Conservation (phyloP, 2,888 invertebrate genomes). For the Minunthozetes semirufus region DNA sequence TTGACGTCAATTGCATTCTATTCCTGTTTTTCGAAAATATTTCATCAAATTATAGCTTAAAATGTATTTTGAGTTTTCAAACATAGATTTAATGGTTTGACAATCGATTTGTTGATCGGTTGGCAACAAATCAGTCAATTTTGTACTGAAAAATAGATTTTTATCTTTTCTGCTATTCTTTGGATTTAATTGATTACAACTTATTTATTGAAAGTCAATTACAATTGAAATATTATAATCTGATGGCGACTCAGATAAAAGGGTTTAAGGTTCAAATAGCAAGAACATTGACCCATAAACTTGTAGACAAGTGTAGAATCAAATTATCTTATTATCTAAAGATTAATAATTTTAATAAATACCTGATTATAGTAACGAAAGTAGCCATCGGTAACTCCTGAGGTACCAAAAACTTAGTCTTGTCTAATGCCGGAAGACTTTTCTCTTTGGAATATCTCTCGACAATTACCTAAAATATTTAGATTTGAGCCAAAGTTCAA, state of each 20-base stretch:
- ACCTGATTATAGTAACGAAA: conserved; percentile 77
- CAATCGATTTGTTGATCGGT: neutral
- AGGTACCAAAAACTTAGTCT: conserved; percentile 78
- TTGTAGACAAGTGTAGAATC: neutral
- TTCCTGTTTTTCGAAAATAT: conserved; percentile 33
- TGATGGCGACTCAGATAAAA: neutral
- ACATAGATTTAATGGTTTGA: no score
- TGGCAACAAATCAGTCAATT: neutral
- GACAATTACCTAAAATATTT: conserved; percentile 62
- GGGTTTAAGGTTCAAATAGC: neutral
- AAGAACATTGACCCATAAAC: conserved; percentile 8
- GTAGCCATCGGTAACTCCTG: conserved; percentile 83
- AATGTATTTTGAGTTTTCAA: no score
- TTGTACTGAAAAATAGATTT: neutral
- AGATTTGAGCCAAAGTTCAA: neutral
- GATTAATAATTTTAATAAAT: conserved; percentile 43
- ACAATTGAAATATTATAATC: conserved; percentile 1
- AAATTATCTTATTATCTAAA: no score
- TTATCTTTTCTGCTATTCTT: neutral
- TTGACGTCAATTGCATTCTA: conserved; percentile 39
- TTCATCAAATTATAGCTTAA: no score
- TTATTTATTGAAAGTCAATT: neutral
- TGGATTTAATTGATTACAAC: neutral
- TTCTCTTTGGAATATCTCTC: conserved; percentile 72
- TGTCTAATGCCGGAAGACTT: conserved; percentile 67